Percentiles rank a stretch among this genome's conserved stretches.
phyloP scores from a whole-genome alignment of 2,797 vertebrate genomes.

The Pogoniulus pusillus region DNA sequence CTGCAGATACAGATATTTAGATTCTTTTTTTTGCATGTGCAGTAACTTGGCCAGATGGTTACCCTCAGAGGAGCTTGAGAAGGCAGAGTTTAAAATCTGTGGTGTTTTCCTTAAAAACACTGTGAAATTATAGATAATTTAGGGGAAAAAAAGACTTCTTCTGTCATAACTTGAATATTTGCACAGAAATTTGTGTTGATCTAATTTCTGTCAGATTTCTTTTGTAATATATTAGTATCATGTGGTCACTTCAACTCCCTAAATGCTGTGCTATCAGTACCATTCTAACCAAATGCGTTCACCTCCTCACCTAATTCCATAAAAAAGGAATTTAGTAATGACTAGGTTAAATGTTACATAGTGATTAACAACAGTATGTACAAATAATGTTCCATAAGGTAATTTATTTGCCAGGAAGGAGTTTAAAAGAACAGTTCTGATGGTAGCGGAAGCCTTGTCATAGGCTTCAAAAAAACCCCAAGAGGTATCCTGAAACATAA shows the following conservation, averaged over 20 bases:
- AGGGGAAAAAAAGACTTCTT: neutral
- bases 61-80: neutral
- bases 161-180: neutral
- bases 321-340: neutral
- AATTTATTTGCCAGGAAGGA: neutral
- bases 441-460: neutral
- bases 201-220: neutral
- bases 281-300: neutral
- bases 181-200: neutral
- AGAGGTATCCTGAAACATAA: neutral
- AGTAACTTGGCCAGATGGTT: neutral
- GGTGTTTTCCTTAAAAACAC: neutral
- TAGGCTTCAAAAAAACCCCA: neutral
- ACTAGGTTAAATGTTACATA: neutral
- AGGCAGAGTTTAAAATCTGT: neutral
- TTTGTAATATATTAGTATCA: neutral
- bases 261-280: neutral
- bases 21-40: neutral
- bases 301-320: neutral
- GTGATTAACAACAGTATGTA: neutral
- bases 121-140: neutral
- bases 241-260: neutral
- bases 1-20: neutral
- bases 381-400: neutral
- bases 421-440: neutral